These are phyloP conservation scores for Hirtodrosophila histrioides DNA, from an alignment of 2,888 invertebrate genomes.

Conservation along the genomic window DNA sequence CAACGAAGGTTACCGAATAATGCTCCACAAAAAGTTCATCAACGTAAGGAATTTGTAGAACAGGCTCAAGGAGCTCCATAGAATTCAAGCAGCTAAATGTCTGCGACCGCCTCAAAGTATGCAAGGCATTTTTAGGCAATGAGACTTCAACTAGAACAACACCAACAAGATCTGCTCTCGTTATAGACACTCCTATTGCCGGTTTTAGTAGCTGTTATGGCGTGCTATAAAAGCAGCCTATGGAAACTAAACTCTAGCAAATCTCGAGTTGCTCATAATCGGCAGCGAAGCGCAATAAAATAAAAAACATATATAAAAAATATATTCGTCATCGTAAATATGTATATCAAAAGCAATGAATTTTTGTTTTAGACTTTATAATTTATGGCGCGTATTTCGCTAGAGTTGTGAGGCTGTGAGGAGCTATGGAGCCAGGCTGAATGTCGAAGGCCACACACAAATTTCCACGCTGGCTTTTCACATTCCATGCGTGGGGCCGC, in stretches of 20 bases:
- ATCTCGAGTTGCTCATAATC: constrained; percentile 48
- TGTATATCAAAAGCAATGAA: constrained; percentile 69
- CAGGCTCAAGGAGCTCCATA: constrained; percentile 19
- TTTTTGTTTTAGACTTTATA: constrained; percentile 68
- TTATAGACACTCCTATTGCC: constrained; percentile 4
- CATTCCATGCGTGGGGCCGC: constrained; percentile 68
- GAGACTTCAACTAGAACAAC: constrained; percentile 7
- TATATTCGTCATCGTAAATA: constrained; percentile 39
- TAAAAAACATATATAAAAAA: constrained; percentile 34
- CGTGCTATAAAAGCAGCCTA: constrained; percentile 7
- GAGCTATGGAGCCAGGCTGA: constrained; percentile 32
- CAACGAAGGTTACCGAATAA: constrained; percentile 52
- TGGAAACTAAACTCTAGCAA: constrained; percentile 29
- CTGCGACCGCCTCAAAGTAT: constrained; percentile 47
- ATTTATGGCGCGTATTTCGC: constrained; percentile 66
- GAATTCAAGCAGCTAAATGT: constrained; percentile 13
- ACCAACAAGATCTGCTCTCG: neutral
- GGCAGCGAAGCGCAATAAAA: constrained; percentile 42
- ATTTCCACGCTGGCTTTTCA: constrained; percentile 63
- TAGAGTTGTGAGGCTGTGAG: constrained; percentile 1
- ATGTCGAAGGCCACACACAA: constrained; percentile 33
- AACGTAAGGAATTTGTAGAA: constrained; percentile 51
- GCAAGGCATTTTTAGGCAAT: constrained; percentile 37
- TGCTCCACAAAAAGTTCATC: constrained; percentile 53
- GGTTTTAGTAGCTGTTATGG: neutral